phyloP scores from a whole-genome alignment of 2,797 vertebrate species.

The Sebastiscus albofasciatus region DNA sequence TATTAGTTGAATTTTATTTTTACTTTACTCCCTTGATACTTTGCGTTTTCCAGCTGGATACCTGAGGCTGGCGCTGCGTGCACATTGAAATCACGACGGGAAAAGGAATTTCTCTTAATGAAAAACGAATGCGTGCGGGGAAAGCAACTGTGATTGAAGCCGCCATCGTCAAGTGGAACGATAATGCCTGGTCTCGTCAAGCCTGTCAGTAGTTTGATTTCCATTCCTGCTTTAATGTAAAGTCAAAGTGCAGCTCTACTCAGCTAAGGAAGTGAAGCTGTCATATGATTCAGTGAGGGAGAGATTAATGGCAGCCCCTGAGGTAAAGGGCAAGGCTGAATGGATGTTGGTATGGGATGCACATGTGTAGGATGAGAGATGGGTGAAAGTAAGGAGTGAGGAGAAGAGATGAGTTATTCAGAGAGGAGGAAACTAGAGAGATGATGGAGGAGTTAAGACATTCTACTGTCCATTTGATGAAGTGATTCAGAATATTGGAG shows the following conservation, averaged over 20 bases:
- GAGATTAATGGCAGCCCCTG: not conserved
- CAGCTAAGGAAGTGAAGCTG: not conserved
- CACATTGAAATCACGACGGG: too few relatives aligned
- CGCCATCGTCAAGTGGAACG: too few relatives aligned
- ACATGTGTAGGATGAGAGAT: not conserved
- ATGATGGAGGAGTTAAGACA: not conserved
- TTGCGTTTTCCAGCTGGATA: too few relatives aligned
- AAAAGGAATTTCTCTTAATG: too few relatives aligned
- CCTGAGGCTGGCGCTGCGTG: too few relatives aligned
- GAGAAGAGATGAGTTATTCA: not conserved
- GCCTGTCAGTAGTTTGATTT: conserved; percentile 11
- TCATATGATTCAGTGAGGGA: conserved; percentile 9
- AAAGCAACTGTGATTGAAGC: too few relatives aligned
- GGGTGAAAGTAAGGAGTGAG: not conserved
- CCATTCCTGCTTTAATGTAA: conserved; percentile 3
- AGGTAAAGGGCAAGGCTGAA: not conserved
- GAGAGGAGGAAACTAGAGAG: not conserved
- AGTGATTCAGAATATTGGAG: not conserved
- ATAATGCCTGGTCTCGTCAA: rapidly evolving
- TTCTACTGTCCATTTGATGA: not conserved
- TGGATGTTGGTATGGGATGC: not conserved
- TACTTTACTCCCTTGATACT: too few relatives aligned
- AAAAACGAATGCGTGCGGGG: too few relatives aligned
- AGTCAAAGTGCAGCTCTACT: conserved; percentile 21
- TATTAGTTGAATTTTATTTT: too few relatives aligned